Evolutionary conservation across 1,140 invertebrate species (phyloP), one percentile per base, ranked within the genome.

Genomic region (Drosophila sp.): DNA sequence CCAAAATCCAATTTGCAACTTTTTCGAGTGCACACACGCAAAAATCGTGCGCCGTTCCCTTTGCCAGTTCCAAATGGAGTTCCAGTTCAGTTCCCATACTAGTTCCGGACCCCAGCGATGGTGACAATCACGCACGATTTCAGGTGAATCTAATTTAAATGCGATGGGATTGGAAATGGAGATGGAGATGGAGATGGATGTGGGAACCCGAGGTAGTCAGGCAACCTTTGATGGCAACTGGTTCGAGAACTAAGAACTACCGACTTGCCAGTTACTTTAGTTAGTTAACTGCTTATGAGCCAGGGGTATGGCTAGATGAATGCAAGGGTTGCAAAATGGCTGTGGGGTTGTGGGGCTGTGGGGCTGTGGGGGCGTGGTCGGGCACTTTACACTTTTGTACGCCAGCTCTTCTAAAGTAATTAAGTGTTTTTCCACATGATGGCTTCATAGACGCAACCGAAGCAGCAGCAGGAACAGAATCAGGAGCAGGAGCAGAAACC

Each of bases 351-450:
- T n/a, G n/a, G n/a, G n/a, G n/a, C n/a, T n/a, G n/a, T n/a, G n/a
- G n/a, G n/a, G n/a, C n/a, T n/a, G n/a, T 63, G 41, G 58, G 63
- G 82, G 82, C 76, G 82, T 87, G 83, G 82, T 66, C 64, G 40
- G 53, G 76, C 82, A 87, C 82, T 87, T 87, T 87, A 87, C 83
- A 87, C 82, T 87, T 87, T 87, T 87, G 83, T 89, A 69, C 76
- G 69, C 51, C 71, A 76, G 82, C 82, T 87, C 83, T 89, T 87
- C 82, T 79, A 82, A 87, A 87, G 82, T 87, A 87, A 87, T 87
- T 87, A 87, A 87, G 82, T 87, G 82, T 87, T 87, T 87, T 87
- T 87, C 82, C 82, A 87, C 82, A 87, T 87, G 82, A 87, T 82
- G 82, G 82, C 82, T 87, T 87, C 82, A 87, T 87, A 82, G 83